Evolutionary conservation across 2,888 invertebrate genomes (phyloP).

Genomic region (Thera britannica): DNA sequence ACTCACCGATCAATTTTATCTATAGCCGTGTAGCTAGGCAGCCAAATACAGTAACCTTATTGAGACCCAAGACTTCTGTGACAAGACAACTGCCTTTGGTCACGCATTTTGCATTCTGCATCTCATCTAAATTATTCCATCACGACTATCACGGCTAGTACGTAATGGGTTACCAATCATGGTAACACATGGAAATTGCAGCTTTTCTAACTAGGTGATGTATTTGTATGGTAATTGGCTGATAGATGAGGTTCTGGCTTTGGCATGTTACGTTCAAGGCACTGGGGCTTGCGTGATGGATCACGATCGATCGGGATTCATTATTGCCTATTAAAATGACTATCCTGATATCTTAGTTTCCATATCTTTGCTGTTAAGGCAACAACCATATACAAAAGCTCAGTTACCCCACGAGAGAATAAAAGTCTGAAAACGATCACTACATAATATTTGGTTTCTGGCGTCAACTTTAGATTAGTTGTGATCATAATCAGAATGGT

Average conservation of each 20-base stretch:
- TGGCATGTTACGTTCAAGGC: conserved; percentile 17
- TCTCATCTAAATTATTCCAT: conserved; percentile 12
- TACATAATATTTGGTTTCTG: background rate
- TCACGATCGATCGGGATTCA: conserved; percentile 9
- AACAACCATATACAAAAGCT: background rate
- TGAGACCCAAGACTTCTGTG: conserved; percentile 12
- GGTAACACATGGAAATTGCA: background rate
- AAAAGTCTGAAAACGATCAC: background rate
- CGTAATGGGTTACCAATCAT: conserved; percentile 2
- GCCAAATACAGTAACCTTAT: background rate
- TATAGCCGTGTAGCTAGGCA: background rate
- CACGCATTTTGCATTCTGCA: conserved; percentile 19
- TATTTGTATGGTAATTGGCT: conserved; percentile 8
- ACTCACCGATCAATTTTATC: background rate
- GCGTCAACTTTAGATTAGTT: background rate
- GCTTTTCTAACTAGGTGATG: background rate
- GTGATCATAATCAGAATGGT: background rate
- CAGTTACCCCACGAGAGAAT: background rate
- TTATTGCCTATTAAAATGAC: background rate
- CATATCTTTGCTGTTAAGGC: too few species aligned
- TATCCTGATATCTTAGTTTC: background rate
- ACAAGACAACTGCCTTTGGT: conserved; percentile 13
- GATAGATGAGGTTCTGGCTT: conserved; percentile 14
- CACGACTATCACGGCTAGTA: conserved; percentile 11
- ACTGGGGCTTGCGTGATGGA: conserved; percentile 22